A percentile compares a stretch with the other conserved stretches of the same genome.
Evolutionary conservation across 2,888 invertebrate species (phyloP).

Genomic region (Quadroppia sp.): DNA sequence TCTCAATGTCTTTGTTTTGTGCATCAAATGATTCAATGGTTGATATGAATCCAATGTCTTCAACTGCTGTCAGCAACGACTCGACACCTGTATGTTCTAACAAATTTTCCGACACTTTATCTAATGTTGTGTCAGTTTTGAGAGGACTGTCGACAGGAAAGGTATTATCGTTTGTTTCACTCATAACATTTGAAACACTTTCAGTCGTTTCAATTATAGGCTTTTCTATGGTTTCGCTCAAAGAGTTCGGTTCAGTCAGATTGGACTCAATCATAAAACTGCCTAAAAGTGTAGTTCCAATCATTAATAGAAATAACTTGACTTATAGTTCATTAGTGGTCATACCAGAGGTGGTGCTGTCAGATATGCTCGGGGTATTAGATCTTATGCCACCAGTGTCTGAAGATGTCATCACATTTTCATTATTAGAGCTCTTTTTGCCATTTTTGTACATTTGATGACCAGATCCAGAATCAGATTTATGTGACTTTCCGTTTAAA

Average conservation of each 20-base stretch:
- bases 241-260: conserved; percentile 13
- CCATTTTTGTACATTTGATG: neutral
- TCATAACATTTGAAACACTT: conserved; percentile 34
- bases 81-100: conserved; percentile 21
- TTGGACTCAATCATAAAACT: conserved; percentile 40
- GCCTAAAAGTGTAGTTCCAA: conserved; percentile 6
- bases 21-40: no score
- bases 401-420: neutral
- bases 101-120: neutral
- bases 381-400: conserved; percentile 8
- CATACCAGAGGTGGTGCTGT: conserved; percentile 40
- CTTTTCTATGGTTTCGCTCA: neutral
- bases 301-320: neutral
- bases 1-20: no score
- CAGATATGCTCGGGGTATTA: conserved; percentile 24
- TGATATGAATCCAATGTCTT: no score
- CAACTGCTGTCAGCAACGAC: no score
- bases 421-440: neutral
- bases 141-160: neutral
- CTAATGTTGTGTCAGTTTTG: neutral
- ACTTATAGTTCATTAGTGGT: neutral
- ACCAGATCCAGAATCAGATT: conserved; percentile 20
- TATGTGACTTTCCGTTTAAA: conserved; percentile 34
- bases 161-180: neutral
- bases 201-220: conserved; percentile 30